A percentile compares a stretch with the other conserved stretches of the same genome.
Conservation (phyloP, 2,888 invertebrate genomes). For the Dynastes maya region DNA sequence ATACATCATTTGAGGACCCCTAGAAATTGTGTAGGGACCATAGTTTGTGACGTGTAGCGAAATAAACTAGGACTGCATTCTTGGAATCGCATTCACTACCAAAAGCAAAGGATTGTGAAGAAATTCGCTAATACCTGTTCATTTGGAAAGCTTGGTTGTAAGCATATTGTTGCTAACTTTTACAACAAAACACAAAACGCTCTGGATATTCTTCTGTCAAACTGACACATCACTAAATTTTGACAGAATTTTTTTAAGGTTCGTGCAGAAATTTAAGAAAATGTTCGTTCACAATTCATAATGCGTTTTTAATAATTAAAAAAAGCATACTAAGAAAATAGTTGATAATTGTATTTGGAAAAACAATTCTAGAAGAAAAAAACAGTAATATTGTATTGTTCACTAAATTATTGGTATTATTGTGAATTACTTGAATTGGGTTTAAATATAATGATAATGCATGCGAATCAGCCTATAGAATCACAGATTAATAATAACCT, state of each 20-base stretch:
- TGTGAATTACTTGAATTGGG: not conserved
- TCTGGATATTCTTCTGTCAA: constrained; percentile 38
- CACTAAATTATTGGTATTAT: not conserved
- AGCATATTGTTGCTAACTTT: constrained; percentile 24
- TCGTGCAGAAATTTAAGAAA: constrained; percentile 21
- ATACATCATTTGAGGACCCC: constrained; percentile 52
- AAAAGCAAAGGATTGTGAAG: not conserved
- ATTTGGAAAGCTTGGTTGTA: constrained; percentile 26
- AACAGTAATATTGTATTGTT: not conserved
- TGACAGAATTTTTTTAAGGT: constrained; percentile 38
- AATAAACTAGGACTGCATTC: constrained; percentile 26
- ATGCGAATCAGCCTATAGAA: too few species aligned
- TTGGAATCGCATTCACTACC: constrained; percentile 16
- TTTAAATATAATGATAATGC: too few species aligned
- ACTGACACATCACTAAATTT: constrained; percentile 51
- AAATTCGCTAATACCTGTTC: constrained; percentile 15
- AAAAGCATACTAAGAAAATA: not conserved
- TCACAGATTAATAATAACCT: too few species aligned
- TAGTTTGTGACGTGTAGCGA: constrained; percentile 57
- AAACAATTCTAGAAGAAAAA: not conserved
- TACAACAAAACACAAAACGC: constrained; percentile 9
- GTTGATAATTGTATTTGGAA: not conserved
- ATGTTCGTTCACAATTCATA: constrained; percentile 16
- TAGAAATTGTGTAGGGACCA: constrained; percentile 53
- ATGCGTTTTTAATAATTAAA: not conserved